Evolutionary conservation across 2,888 invertebrate species (phyloP).

Genomic region (Polymixis lichenea): DNA sequence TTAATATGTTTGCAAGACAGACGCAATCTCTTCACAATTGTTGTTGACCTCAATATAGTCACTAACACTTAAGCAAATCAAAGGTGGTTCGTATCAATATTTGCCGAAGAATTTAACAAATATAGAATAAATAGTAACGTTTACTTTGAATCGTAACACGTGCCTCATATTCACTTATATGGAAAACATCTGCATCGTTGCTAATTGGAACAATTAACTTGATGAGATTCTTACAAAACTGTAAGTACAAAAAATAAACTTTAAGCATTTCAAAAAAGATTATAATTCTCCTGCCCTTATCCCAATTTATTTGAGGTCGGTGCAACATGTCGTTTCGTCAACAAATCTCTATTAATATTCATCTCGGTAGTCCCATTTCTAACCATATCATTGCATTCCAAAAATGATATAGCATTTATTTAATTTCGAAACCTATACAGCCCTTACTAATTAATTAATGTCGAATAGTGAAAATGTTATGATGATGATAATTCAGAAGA

Average conservation of each 20-base stretch:
- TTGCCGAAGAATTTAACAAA: conserved; percentile 28
- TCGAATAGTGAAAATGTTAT: conserved; percentile 4
- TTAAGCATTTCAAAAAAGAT: neutral
- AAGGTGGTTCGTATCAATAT: conserved; percentile 28
- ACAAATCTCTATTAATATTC: too few species aligned
- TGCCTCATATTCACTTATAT: neutral
- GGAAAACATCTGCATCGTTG: conserved; percentile 9
- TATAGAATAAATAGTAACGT: neutral
- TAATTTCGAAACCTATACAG: neutral
- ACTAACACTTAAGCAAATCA: conserved; percentile 11
- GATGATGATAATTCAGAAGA: conserved; percentile 8
- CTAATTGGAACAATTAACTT: conserved; percentile 1
- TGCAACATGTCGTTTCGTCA: too few species aligned
- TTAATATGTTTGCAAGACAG: neutral
- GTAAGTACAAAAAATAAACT: neutral
- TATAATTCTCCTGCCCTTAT: too few species aligned
- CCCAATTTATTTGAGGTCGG: too few species aligned
- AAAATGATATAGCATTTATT: neutral
- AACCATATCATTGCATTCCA: neutral
- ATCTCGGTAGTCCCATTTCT: too few species aligned
- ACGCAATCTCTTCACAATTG: neutral
- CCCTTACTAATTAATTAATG: neutral
- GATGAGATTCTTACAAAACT: conserved; percentile 3
- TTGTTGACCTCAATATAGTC: neutral
- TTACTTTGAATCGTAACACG: neutral